A percentile compares a stretch with the other conserved stretches of the same genome.
Evolutionary conservation across 2,888 invertebrate species (phyloP).

Genomic region (Dexiosoma caninum): DNA sequence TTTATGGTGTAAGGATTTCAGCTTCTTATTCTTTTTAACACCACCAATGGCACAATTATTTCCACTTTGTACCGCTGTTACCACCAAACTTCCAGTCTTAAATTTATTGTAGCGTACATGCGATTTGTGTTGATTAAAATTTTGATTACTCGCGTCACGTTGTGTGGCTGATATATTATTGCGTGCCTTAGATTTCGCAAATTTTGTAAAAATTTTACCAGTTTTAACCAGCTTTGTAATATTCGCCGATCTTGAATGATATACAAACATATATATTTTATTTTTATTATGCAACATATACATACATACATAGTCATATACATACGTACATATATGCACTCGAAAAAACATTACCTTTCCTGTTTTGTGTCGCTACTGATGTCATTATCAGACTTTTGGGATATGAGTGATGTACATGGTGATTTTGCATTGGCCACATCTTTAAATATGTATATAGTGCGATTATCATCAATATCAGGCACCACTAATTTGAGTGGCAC

Average conservation of each 20-base stretch:
- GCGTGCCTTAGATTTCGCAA: conserved; percentile 66
- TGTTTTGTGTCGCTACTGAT: conserved; percentile 15
- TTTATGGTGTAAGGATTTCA: conserved; percentile 52
- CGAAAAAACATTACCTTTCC: conserved; percentile 41
- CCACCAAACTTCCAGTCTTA: conserved; percentile 81
- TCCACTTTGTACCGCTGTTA: conserved; percentile 78
- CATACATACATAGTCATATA: too few relatives aligned
- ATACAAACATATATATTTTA: neutral
- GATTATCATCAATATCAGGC: conserved; percentile 62
- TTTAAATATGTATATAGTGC: conserved; percentile 56
- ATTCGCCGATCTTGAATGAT: conserved; percentile 63
- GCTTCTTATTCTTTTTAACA: conserved; percentile 33
- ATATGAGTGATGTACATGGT: neutral
- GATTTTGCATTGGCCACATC: conserved; percentile 45
- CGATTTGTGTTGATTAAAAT: conserved; percentile 15
- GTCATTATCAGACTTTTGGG: conserved; percentile 37
- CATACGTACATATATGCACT: neutral
- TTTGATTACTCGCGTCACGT: conserved; percentile 15
- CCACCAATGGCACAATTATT: neutral
- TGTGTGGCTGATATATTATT: conserved; percentile 11
- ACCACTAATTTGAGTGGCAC: conserved; percentile 29
- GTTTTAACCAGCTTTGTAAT: conserved; percentile 72
- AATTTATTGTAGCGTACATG: conserved; percentile 76
- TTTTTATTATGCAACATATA: too few relatives aligned
- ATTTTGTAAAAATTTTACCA: conserved; percentile 69